These are phyloP conservation scores for Pteronura brasiliensis DNA, from an alignment of 2,113 vertebrate species.

Conservation along the genomic window DNA sequence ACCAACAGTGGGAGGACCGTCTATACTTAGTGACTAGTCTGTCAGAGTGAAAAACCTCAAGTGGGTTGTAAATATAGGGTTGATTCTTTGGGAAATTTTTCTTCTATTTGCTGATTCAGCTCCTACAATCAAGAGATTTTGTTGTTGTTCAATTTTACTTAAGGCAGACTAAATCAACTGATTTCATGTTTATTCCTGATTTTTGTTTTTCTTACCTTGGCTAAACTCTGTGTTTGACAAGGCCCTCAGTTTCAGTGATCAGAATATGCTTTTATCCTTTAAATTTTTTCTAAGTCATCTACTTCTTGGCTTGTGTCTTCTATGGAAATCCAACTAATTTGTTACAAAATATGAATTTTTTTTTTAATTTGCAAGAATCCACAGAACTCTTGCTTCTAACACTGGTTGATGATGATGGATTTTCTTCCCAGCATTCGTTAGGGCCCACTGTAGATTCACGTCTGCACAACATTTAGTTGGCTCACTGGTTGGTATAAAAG, in stretches of 20 bases:
- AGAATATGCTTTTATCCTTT: slow-evolving; percentile 45
- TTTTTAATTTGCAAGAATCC: not conserved
- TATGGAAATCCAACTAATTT: not conserved
- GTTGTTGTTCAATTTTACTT: slow-evolving; percentile 78
- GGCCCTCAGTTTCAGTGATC: slow-evolving; percentile 37
- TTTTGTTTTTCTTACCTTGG: slow-evolving; percentile 75
- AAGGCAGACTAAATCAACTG: slow-evolving; percentile 70
- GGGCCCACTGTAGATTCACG: not conserved
- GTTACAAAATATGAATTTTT: not conserved
- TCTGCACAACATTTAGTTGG: not conserved
- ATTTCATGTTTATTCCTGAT: slow-evolving; percentile 70
- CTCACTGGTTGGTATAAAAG: not conserved
- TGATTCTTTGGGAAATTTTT: slow-evolving; percentile 73
- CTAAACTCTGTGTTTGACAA: slow-evolving; percentile 33
- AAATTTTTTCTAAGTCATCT: not conserved
- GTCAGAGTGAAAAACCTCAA: slow-evolving; percentile 83
- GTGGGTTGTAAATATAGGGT: slow-evolving; percentile 84
- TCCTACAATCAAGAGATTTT: slow-evolving; percentile 77
- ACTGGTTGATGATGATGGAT: not conserved
- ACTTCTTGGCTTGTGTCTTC: slow-evolving; percentile 31
- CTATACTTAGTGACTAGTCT: slow-evolving; percentile 81
- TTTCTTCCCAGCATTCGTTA: not conserved
- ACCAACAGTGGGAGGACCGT: slow-evolving; percentile 83
- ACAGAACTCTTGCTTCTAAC: not conserved
- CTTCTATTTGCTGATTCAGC: slow-evolving; percentile 84